Base-by-base conservation (phyloP, 37 sponge, comb jelly and placozoan genomes). In the Hormiphora californensis region DNA sequence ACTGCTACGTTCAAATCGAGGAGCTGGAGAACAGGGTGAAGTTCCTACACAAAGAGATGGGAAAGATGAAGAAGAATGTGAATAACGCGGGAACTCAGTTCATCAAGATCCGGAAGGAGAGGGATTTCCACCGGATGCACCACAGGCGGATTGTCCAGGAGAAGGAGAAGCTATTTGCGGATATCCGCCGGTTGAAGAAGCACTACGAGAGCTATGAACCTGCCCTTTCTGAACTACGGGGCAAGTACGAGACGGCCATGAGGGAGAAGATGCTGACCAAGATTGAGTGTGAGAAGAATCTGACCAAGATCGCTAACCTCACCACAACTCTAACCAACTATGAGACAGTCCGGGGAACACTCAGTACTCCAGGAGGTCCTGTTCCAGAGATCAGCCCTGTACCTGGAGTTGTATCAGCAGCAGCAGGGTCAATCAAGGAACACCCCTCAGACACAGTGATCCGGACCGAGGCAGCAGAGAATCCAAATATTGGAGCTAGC, bases 111-210 rank as follows among this genome's bases (percentile, higher is more conserved):
- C 90, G 91, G 90, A 96, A 96, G 85, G 97, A 96, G 88, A 69
- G 97, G 31, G 94, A 96, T 68, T 96, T 90, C 73, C 97, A 96
- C 34, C 88, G 97, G 53, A 96, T 96, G 97, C 94, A 96, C 81
- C 97, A 96, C 88, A 85, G 92, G 1, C 86, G 93, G 55, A 85
- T 91, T 0, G 49, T 92, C 0, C 97, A 96, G 88, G 97, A 96
- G 89, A 96, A 94, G 73, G 87, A 91, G 15, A 90, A 67, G 54
- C 87, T 96, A 57, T 30, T 92, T 35, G 37, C 55, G 1, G 93
- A 92, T 36, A 78, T 95, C 9, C 21, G 28, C 30, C 88, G 95
- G 57, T 21, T 96, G 67, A 91, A 91, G 88, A 53, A 90, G 25
- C 97, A 94, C 61, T 90, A 87, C 89, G 23, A 55, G 30, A n/a